Base-by-base conservation (phyloP, 2,797 vertebrate species). In the Pangasius mekongensis region DNA sequence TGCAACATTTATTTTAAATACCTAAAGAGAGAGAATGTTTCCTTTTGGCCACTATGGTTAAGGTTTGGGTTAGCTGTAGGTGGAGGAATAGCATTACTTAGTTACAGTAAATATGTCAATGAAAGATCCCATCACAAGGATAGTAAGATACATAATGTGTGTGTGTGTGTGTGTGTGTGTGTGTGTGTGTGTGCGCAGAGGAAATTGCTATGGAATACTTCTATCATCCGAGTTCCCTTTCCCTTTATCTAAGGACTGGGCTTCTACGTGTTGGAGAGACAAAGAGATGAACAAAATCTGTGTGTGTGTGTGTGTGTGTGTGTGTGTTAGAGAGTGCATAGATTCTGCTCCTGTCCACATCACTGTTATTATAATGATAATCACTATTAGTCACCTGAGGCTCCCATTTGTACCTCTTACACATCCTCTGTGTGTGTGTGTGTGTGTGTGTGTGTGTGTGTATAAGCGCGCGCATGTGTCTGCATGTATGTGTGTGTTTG, bases 361-460 rank as follows among this genome's bases (percentile, higher is more conserved):
- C 93, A 94, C 92, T 93, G 91, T 94, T 93, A 94, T 94, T 94
- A 94, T 94, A 93, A 89, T 89, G 91, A 94, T 95, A 94, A 95
- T 95, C 93, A 94, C 93, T 95, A 93, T 95, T 94, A 94, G 93
- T 95, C 94, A 95, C 92, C 94, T 91, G 58, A 56, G 66, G 76
- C 60, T 78, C 24, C 81, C 47, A 52, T 83, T 86, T 76, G 87
- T 94, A 94, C 93, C 90, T 94, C 93, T 94, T 93, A 92, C 94
- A 94, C 94, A 94, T 94, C 92, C 92, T 30, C 11, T n/a, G 16
- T 27, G 92, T 52, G 54, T 20, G 82, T 74, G 83, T 66, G 4
- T 82, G 18, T 71, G 20, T 80, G 83, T 71, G 66, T 16, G 3
- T 13, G 43, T 66, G 66, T 73, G 74, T 60, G 81, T 33, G 30